Base-by-base conservation (phyloP, 2,113 vertebrate genomes). In the Scytalopus superciliaris region DNA sequence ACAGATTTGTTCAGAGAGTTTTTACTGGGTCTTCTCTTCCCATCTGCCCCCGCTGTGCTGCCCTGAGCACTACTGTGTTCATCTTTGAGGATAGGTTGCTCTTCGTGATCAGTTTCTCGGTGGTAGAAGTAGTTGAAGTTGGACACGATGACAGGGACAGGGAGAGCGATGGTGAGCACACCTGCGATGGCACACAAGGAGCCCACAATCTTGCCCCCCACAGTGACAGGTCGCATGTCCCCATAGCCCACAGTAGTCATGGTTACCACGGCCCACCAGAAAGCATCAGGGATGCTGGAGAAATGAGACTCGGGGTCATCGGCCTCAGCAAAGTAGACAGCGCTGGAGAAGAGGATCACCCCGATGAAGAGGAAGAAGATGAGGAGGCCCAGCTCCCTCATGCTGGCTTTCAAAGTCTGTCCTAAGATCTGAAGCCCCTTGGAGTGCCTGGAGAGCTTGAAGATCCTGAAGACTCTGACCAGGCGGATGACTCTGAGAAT, bases 71-170 rank as follows among this genome's bases (percentile, higher is more conserved):
- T 96, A 30, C 95, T 95, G 19, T 98, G 97, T 11, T 99, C 99
- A 4, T 99, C 99, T 89, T 99, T 99, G 66, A 99, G 98, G 11
- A 98, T 67, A 5, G 98, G 96, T 95, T 99, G 99, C 50, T 99
- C 88, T 37, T 90, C 99, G 1, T 99, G 99, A 92, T 99, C 99
- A 2, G 99, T 99, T 95, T 99, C 99, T 5, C 99, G 95, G 96
- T 99, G 99, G 95, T 99, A 99, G 97, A 99, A 99, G 97, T 99
- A 99, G 94, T 99, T 99, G 97, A 99, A 99, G 97, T 99, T 99
- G 93, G 99, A 99, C 3, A 99, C 99, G 1, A 99, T 99, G 92
- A 99, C 99, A 0, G 99, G 99, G 30, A 99, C 99, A 0, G 99
- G 99, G 12, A 99, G 97, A n/a, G 99, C 99, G 5, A 99, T 99